Conservation (phyloP, 1,140 invertebrate genomes). For the Dufourea novaeangliae region DNA sequence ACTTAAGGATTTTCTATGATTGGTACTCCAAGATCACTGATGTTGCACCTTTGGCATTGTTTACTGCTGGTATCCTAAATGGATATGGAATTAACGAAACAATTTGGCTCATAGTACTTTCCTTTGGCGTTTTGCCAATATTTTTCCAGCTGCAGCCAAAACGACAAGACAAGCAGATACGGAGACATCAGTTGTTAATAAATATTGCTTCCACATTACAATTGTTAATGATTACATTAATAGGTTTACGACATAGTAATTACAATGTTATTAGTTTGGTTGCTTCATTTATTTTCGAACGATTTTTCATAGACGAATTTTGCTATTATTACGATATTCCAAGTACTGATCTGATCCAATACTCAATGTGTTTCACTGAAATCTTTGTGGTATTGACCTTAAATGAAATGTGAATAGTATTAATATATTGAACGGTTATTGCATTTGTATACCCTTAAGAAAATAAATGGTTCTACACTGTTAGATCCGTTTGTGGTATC, state of each 20-base stretch:
- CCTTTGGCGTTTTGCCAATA: constrained; percentile 70
- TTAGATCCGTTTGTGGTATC: neutral
- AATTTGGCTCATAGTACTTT: constrained; percentile 67
- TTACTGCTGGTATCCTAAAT: constrained; percentile 75
- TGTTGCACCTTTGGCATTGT: constrained; percentile 74
- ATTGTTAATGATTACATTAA: constrained; percentile 63
- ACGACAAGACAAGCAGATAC: constrained; percentile 66
- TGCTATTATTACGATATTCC: constrained; percentile 78
- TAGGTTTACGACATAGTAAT: constrained; percentile 70
- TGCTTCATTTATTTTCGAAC: constrained; percentile 72
- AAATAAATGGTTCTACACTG: constrained; percentile 19
- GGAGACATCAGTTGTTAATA: constrained; percentile 63
- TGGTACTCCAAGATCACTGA: constrained; percentile 73
- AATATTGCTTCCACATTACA: constrained; percentile 70
- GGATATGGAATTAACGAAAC: constrained; percentile 66
- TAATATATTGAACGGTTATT: neutral
- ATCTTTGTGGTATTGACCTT: constrained; percentile 74
- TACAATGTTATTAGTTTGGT: constrained; percentile 76
- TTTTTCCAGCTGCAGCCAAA: constrained; percentile 68
- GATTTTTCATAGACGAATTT: constrained; percentile 76
- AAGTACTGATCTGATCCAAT: constrained; percentile 76
- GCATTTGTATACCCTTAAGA: constrained; percentile 7
- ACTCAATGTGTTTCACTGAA: constrained; percentile 77
- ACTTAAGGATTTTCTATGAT: constrained; percentile 76
- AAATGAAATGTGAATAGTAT: constrained; percentile 66